Evolutionary conservation across 2,888 invertebrate species (phyloP).

Genomic region (Carpatolechia fugitivella): DNA sequence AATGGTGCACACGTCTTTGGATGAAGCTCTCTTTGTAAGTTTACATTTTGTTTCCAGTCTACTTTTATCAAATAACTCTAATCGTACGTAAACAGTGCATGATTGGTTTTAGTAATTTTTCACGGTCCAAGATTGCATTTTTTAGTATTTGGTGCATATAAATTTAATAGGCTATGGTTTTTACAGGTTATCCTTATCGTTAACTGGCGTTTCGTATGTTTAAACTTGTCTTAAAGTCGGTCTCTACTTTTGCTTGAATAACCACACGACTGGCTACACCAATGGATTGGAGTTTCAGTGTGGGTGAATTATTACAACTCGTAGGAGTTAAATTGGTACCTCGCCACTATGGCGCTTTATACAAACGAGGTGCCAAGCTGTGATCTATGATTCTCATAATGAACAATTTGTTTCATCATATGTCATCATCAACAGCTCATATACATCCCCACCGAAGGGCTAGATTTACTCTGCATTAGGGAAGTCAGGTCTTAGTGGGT

Average conservation of each 20-base stretch:
- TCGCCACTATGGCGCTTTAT: too few species aligned
- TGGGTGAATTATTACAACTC: not conserved
- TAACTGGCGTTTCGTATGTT: not conserved
- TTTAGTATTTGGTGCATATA: not conserved
- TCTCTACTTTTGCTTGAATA: not conserved
- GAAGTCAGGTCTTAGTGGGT: too few species aligned
- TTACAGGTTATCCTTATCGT: not conserved
- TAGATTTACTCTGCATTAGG: too few species aligned
- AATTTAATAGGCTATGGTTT: not conserved
- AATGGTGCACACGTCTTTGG: conserved; percentile 68
- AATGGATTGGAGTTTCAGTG: not conserved
- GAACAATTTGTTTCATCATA: not conserved
- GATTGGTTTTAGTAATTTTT: not conserved
- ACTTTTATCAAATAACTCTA: too few species aligned
- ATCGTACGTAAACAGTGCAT: too few species aligned
- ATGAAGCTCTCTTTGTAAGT: conserved; percentile 69
- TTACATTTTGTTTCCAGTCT: not conserved
- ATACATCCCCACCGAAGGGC: too few species aligned
- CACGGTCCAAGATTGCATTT: not conserved
- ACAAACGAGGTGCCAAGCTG: too few species aligned
- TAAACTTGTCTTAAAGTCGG: not conserved
- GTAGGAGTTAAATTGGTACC: too few species aligned
- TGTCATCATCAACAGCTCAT: too few species aligned
- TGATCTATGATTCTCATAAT: too few species aligned
- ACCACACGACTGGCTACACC: not conserved